Evolutionary conservation across 1,140 invertebrate species (phyloP).

Genomic region (Chlorops oryzae): DNA sequence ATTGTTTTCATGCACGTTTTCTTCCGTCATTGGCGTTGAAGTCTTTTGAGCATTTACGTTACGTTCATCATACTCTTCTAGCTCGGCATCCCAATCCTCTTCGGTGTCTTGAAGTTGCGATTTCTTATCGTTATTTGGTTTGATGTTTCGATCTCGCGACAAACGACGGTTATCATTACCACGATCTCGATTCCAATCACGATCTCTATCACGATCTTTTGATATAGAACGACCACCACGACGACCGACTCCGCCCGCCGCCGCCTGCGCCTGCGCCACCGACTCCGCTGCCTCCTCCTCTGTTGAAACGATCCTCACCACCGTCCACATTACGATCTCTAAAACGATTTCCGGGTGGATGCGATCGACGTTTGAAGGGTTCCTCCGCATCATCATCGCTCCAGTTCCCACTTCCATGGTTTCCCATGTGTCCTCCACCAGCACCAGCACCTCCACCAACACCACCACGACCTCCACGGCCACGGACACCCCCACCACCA

Average conservation of each 20-base stretch:
- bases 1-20: constrained; percentile 12
- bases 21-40: constrained; percentile 17
- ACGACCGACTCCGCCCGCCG: constrained; percentile 23
- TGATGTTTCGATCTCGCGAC: neutral
- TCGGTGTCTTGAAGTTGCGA: constrained; percentile 26
- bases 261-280: constrained; percentile 21
- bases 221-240: constrained; percentile 21
- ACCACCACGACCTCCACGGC: constrained; percentile 33
- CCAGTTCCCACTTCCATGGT: constrained; percentile 23
- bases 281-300: constrained; percentile 31
- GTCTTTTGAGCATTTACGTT: too few relatives aligned
- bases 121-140: neutral
- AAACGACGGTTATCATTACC: constrained; percentile 12
- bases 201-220: constrained; percentile 14
- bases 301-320: constrained; percentile 21
- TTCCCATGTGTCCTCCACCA: constrained; percentile 8
- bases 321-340: constrained; percentile 25
- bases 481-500: constrained; percentile 39
- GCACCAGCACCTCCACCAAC: constrained; percentile 31
- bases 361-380: constrained; percentile 36
- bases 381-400: constrained; percentile 34
- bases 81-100: constrained; percentile 43
- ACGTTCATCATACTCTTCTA: constrained; percentile 36
- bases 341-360: constrained; percentile 31
- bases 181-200: constrained; percentile 9